A percentile compares a stretch with the other conserved stretches of the same genome.
Evolutionary conservation across 2,113 vertebrate genomes (phyloP).

Genomic region (Speoplatyrhinus poulsoni): DNA sequence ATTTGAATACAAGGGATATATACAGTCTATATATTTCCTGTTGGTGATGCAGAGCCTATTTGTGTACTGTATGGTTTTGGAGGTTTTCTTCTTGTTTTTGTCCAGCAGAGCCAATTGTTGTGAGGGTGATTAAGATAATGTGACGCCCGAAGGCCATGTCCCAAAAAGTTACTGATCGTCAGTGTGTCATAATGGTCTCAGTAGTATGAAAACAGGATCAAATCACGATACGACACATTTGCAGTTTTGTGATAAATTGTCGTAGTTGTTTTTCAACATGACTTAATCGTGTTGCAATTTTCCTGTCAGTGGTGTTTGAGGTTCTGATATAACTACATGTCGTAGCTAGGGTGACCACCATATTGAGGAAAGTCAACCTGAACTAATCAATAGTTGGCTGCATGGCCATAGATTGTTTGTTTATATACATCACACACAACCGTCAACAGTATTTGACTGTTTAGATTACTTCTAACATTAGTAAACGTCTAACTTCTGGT

Average conservation of each 20-base stretch:
- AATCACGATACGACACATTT: not conserved
- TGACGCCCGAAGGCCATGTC: conserved; percentile 21
- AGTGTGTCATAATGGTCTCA: conserved; percentile 1
- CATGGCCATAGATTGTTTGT: not conserved
- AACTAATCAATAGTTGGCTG: not conserved
- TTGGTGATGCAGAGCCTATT: no score
- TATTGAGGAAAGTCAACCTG: not conserved
- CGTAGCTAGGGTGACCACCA: conserved; percentile 11
- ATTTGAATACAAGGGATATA: conserved; percentile 24
- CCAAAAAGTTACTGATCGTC: conserved; percentile 21
- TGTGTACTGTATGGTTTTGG: no score
- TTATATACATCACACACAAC: not conserved
- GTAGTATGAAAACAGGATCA: not conserved
- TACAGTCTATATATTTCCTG: no score
- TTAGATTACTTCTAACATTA: conserved; percentile 21
- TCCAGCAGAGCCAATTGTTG: not conserved
- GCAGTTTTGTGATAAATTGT: not conserved
- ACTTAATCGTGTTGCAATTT: conserved; percentile 21
- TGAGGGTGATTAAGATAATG: not conserved
- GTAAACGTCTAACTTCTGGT: conserved; percentile 43
- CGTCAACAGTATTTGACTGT: conserved; percentile 33
- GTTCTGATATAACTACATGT: not conserved
- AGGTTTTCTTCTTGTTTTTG: no score
- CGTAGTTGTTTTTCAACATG: no score
- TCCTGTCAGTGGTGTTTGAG: no score